Base-by-base conservation (phyloP, 1,140 invertebrate genomes). In the Meteorus sp. region DNA sequence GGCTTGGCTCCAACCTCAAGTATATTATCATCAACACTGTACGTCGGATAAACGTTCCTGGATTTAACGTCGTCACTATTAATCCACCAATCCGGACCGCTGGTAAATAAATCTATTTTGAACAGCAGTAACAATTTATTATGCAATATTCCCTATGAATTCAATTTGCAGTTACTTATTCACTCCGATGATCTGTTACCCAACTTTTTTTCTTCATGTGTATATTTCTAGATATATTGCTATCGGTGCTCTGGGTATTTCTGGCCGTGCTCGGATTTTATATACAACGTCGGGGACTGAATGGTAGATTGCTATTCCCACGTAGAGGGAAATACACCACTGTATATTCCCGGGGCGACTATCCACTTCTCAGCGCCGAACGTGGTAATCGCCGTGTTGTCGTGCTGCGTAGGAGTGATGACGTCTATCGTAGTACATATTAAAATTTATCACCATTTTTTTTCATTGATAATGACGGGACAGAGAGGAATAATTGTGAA, bases 1-100 rank as follows among this genome's bases (percentile, higher is more conserved):
- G 83, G 62, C 53, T 83, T 56, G 85, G 85, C 6, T 84, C 84
- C 9, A 85, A 83, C 73, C 71, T 91, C 35, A 87, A 86, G 67
- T 91, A 88, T 67, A 88, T 91, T 37, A 60, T 89, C 1, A 80
- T 91, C 8, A 91, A 90, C 66, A 76, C 81, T 0, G 68, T 89
- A 6, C 75, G 87, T 62, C 76, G 88, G 54, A 80, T 82, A 4
- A 82, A 81, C 0, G 82, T 86, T 11, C 55, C 73, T 0, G 74
- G 80, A 41, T 91, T 89, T 66, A 79, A 82, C 33, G 70, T 76
- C 7, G 88, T 86, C 9, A 75, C 85, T 13, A 71, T 88, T 8
- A 75, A 83, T 58, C 84, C 85, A 23, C 87, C 88, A 0, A 85
- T 81, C 69, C 81, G 88, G 68, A 69, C 64, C 45, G 80, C 74